Conservation (phyloP, 1,140 invertebrate genomes). For the Stenopsyche tienmushanensis region DNA sequence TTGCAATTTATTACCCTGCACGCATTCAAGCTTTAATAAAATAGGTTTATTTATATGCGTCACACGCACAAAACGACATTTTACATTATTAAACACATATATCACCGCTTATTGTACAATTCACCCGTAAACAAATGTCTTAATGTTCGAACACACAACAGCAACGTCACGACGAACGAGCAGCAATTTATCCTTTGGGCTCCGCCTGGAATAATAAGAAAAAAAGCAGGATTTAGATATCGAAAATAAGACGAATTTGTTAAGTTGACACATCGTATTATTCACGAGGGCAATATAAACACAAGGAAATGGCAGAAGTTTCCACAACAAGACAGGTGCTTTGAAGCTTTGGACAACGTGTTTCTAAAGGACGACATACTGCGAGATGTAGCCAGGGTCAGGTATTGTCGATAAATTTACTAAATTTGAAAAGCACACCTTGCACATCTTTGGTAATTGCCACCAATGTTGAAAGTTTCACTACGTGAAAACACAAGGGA, state of each 20-base stretch:
- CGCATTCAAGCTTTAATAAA: constrained; percentile 40
- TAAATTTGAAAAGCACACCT: no score
- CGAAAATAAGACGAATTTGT: background rate
- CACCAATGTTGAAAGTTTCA: no score
- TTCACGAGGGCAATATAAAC: background rate
- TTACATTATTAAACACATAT: constrained; percentile 29
- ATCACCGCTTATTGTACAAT: constrained; percentile 29
- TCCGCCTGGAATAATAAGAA: constrained; percentile 24
- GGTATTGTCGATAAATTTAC: no score
- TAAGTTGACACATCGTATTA: background rate
- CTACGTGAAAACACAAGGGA: no score
- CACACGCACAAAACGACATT: constrained; percentile 28
- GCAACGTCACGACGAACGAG: constrained; percentile 11
- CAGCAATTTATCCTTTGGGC: background rate
- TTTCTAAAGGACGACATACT: no score
- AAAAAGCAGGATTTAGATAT: constrained; percentile 9
- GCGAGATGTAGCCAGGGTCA: no score
- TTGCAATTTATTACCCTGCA: constrained; percentile 42
- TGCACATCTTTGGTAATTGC: no score
- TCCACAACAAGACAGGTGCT: no score
- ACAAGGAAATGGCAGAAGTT: no score
- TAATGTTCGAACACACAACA: constrained; percentile 26
- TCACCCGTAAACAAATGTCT: constrained; percentile 20
- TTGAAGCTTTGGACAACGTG: no score
- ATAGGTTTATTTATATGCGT: constrained; percentile 29